Evolutionary conservation across 2,888 invertebrate genomes (phyloP), one percentile per base, ranked within the genome.

Genomic region (Epirrhoe alternata): DNA sequence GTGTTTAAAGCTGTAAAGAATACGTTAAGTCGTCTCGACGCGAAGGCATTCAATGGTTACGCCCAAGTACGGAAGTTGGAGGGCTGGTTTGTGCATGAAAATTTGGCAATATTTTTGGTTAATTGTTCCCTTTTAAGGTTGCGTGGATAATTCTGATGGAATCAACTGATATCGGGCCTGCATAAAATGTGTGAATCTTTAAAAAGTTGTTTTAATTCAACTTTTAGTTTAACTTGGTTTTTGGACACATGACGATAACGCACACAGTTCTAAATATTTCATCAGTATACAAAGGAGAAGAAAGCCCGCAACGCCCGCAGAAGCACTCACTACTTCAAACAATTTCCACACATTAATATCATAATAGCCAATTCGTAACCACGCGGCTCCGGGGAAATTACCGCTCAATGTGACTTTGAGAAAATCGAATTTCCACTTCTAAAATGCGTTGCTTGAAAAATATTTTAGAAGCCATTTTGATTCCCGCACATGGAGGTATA

Each of bases 371-470:
- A 64, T 61, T 68, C 55, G 47, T 49, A 66, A 55, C 59, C 54
- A 30, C n/a, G 50, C 16, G 31, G 30, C 66, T 69, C 72, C 61
- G 52, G 70, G 72, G 69, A 74, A 74, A 72, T 69, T 69, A 70
- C 53, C 49, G 51, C 60, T 67, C 61, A 64, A 67, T 64, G 66
- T 70, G 61, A 69, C 50, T 69, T 62, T 51, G 53, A 60, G 61
- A 52, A 67, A 66, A 73, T 69, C 54, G 60, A 71, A 66, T 71
- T 66, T 55, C 50, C 55, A 59, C 47, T 53, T 57, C 60, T 30
- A 24, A 65, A 64, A 60, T 17, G 47, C 63, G 66, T 64, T 64
- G 52, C 56, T 57, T 58, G 68, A 53, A 61, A 68, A 65, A 68
- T 65, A 62, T 69, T 49, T 61, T 60, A 55, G 66, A 69, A 56